A percentile compares a stretch with the other conserved stretches of the same genome.
These are phyloP conservation scores for Formica exsecta DNA, from an alignment of 1,140 invertebrate species.

Conservation along the genomic window DNA sequence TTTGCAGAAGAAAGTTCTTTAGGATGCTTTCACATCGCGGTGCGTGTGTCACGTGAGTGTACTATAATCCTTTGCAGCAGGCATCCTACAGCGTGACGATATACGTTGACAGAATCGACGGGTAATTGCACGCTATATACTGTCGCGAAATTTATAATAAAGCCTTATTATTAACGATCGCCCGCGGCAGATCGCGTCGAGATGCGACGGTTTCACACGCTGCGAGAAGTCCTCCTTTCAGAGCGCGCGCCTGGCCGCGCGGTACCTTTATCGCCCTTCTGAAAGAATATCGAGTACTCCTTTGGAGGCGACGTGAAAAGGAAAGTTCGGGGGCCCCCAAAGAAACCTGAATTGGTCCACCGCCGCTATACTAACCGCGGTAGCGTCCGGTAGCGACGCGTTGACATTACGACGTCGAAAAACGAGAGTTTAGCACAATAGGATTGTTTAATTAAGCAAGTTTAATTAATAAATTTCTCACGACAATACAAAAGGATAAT, in stretches of 20 bases:
- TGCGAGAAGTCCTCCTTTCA: conserved; percentile 70
- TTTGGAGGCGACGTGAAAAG: conserved; percentile 62
- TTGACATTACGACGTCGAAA: conserved; percentile 2
- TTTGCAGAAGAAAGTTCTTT: conserved; percentile 20
- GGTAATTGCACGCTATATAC: conserved; percentile 75
- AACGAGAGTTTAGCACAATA: conserved; percentile 27
- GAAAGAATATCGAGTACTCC: conserved; percentile 66
- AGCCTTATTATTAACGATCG: conserved; percentile 75
- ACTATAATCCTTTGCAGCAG: conserved; percentile 51
- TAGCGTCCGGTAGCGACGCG: conserved; percentile 57
- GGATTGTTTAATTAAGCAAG: too few species aligned
- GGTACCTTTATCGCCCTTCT: conserved; percentile 53
- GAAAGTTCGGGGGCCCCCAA: conserved; percentile 49
- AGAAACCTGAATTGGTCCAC: conserved; percentile 69
- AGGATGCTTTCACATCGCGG: not conserved
- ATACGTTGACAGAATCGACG: conserved; percentile 76
- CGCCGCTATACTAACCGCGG: conserved; percentile 65
- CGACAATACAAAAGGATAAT: too few species aligned
- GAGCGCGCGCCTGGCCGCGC: conserved; percentile 13
- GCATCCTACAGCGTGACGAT: conserved; percentile 71
- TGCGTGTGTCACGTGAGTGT: not conserved
- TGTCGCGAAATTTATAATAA: conserved; percentile 69
- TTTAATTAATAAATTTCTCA: too few species aligned
- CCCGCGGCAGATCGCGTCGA: conserved; percentile 70
- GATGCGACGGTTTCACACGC: conserved; percentile 62